Evolutionary conservation across 2,113 vertebrate species (phyloP), one percentile per base, ranked within the genome.

Genomic region (Argyrosomus japonicus): DNA sequence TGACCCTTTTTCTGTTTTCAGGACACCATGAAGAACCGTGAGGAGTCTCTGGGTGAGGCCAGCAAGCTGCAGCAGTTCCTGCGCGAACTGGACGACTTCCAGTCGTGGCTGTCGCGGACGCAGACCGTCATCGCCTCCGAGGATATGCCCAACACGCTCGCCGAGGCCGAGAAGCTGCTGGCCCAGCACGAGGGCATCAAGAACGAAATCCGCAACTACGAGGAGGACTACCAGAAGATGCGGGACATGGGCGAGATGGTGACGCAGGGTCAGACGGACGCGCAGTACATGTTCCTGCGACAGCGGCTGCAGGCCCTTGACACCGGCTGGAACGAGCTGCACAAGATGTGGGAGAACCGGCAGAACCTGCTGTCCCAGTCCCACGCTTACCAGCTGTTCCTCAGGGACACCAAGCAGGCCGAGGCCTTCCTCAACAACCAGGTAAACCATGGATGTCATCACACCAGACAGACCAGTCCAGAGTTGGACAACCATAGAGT

Each of bases 261-360:
- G 93, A 99, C 98, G 1, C 98, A 97, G 87, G 98, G 97, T 0
- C 98, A 99, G 91, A 99, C 98, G 0, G 98, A 99, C 0, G 97
- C 98, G 13, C 98, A 99, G 96, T 96, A 99, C 95, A 99, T 99
- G 98, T 99, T 99, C 94, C 93, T 99, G n/a, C 95, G 97, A 7
- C 98, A 99, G 92, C 94, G 98, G 83, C 96, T 99, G 0, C 98
- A 99, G 89, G 98, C 98, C 54, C 94, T 99, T 54, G 97, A 99
- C 92, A 99, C 98, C 0, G 98, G 98, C 68, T 99, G 98, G 98
- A 99, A 99, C 0, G 98, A 99, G 92, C 97, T 99, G 32, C 98
- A 99, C 95, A 99, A 98, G 93, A 99, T 99, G 98, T 99, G 98
- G 98, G 98, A 99, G 94, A 99, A 99, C 92, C 96, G 98, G n/a